phyloP scores from a whole-genome alignment of 2,113 vertebrate species.

The Sigmodon hispidus region DNA sequence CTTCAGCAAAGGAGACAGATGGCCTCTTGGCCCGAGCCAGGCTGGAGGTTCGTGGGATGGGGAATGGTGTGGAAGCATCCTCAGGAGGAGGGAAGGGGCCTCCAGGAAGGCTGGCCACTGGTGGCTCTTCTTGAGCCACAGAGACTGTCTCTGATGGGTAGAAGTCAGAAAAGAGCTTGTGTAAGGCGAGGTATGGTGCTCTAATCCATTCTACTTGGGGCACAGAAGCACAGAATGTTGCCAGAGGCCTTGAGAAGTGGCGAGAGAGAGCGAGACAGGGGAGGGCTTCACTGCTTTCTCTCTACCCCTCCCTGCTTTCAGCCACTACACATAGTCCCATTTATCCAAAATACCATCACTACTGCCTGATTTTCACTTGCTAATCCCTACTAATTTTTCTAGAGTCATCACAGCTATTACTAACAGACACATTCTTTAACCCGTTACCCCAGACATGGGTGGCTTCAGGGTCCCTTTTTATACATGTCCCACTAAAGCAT shows the following conservation, averaged over 20 bases:
- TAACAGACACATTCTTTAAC: background rate
- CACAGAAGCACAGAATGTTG: background rate
- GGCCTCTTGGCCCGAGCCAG: constrained; percentile 95
- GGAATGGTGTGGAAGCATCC: constrained; percentile 90
- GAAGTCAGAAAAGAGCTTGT: background rate
- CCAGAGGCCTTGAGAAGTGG: background rate
- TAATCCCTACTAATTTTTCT: background rate
- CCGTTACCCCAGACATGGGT: background rate
- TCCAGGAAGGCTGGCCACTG: constrained; percentile 84
- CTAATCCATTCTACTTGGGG: background rate
- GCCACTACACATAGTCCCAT: background rate
- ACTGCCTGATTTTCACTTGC: background rate
- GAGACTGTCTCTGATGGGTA: constrained; percentile 53
- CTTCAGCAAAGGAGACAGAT: constrained; percentile 96
- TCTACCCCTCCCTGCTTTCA: background rate
- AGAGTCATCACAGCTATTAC: background rate
- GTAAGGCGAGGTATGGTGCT: background rate
- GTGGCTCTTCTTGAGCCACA: constrained; percentile 80
- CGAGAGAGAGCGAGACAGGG: background rate
- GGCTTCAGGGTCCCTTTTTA: background rate
- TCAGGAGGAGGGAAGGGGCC: constrained; percentile 88
- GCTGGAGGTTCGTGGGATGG: constrained; percentile 97
- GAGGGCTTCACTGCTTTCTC: background rate
- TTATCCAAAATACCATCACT: background rate
- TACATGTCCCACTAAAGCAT: background rate